Evolutionary conservation across 2,888 invertebrate species (phyloP), one percentile per base, ranked within the genome.

Genomic region (Harpalus rubripes): DNA sequence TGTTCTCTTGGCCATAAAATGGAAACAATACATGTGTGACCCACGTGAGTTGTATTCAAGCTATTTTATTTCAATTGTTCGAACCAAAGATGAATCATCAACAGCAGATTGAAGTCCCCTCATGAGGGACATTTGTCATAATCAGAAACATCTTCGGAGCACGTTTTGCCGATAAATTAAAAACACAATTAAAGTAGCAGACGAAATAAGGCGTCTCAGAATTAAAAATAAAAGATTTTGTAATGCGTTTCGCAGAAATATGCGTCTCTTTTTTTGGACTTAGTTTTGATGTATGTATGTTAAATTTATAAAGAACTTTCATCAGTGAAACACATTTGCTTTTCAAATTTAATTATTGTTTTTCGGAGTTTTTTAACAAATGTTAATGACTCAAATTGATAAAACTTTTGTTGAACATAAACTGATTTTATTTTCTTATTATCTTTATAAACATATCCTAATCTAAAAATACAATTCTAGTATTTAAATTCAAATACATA

Each of bases 21-120:
- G 72, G 44, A 74, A 74, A 74, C 72, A 74, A 74, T 74, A 74
- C 72, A 72, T 16, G 68, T 41, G 8, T 41, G 68, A 68, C 39
- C 68, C 15, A 39, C 68, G 68, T 44, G 72, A 72, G 68, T 72
- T 72, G 72, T 74, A 18, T 74, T 74, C 44, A 44, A 74, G 72
- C 72, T 74, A 44, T 74, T 72, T 72, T 72, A 72, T 72, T 72
- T 74, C 72, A 74, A 74, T 74, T 74, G 72, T 44, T 74, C 18
- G 72, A 74, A 74, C 18, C 72, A 7, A 68, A 44, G 7, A 44
- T 74, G 72, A 74, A 41, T 74, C 72, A 74, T 74, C 44, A 74
- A 63, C 18, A 12, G 63, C 18, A 26, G 18, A 63, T 26, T 63
- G 63, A 26, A 63, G 18, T 22, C 63, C 1, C 32, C 32, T 32